Percentiles rank a stretch among this genome's conserved stretches.
Conservation (phyloP, 2,888 invertebrate species). For the Leucophenga maculata region DNA sequence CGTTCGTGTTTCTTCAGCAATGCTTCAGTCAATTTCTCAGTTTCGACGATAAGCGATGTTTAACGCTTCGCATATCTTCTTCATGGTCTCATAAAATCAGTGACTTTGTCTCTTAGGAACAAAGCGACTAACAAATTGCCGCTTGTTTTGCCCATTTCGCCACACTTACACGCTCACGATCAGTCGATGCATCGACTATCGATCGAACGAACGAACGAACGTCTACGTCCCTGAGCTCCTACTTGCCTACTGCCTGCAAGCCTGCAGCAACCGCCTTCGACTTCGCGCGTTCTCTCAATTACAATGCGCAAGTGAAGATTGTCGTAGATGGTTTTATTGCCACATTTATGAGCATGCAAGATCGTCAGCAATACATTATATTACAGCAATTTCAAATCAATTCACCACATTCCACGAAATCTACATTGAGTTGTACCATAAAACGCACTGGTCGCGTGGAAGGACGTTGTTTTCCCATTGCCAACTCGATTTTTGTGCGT, state of each 20-base stretch:
- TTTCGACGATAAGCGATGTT: slow-evolving; percentile 29
- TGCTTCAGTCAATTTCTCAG: slow-evolving; percentile 35
- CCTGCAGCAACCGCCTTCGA: too few relatives aligned
- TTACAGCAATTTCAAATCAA: slow-evolving; percentile 66
- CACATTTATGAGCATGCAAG: slow-evolving; percentile 48
- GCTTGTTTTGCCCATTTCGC: slow-evolving; percentile 39
- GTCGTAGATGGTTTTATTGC: slow-evolving; percentile 49
- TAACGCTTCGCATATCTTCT: slow-evolving; percentile 3
- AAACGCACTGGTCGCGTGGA: slow-evolving; percentile 29
- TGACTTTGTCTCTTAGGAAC: slow-evolving; percentile 56
- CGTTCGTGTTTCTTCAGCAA: slow-evolving; percentile 27
- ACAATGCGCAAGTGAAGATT: slow-evolving; percentile 31
- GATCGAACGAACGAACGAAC: not conserved
- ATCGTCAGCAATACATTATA: slow-evolving; percentile 63
- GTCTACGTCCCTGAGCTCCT: slow-evolving; percentile 10
- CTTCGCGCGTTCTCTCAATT: not conserved
- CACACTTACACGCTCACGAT: slow-evolving; percentile 51
- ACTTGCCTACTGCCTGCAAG: slow-evolving; percentile 45
- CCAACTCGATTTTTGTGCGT: not conserved
- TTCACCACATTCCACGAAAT: slow-evolving; percentile 61
- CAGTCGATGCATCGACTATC: not conserved
- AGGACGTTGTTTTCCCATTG: slow-evolving; percentile 31
- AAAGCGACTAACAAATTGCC: slow-evolving; percentile 57
- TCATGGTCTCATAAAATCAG: slow-evolving; percentile 35
- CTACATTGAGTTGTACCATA: slow-evolving; percentile 43